Conservation (phyloP, 2,888 invertebrate genomes). For the Drosophila subsilvestris region DNA sequence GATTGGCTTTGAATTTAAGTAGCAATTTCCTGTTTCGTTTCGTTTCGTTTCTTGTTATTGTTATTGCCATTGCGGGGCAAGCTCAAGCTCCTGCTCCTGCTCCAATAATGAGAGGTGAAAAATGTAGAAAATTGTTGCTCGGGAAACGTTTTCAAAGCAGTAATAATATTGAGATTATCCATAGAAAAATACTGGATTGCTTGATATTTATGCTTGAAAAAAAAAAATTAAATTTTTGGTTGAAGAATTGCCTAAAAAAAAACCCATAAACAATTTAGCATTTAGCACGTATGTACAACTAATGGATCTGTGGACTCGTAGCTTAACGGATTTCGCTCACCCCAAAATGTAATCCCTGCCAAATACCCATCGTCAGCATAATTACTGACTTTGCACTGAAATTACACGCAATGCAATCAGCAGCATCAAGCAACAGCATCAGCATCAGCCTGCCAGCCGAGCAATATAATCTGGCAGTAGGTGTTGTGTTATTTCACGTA, state of each 20-base stretch:
- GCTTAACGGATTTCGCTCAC: background rate
- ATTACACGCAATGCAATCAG: constrained; percentile 34
- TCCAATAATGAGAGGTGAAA: constrained; percentile 43
- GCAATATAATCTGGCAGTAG: constrained; percentile 56
- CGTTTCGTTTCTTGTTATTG: constrained; percentile 35
- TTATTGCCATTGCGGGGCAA: constrained; percentile 20
- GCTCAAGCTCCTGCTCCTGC: too few relatives aligned
- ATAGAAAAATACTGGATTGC: background rate
- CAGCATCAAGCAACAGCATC: constrained; percentile 12
- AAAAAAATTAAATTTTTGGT: background rate
- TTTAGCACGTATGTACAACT: too few relatives aligned
- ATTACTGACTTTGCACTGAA: constrained; percentile 51
- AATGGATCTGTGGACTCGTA: too few relatives aligned
- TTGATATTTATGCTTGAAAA: too few relatives aligned
- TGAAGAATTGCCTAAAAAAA: background rate
- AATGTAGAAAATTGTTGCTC: constrained; percentile 18
- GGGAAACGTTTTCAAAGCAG: background rate
- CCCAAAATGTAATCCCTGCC: constrained; percentile 25
- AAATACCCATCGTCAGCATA: constrained; percentile 31
- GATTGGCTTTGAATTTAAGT: constrained; percentile 78
- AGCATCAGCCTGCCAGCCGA: constrained; percentile 33
- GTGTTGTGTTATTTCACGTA: constrained; percentile 71
- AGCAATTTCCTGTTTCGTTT: constrained; percentile 70
- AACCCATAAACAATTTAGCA: too few relatives aligned
- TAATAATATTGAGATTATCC: background rate